Conservation (phyloP, 2,888 invertebrate genomes). For the Holacanthella duospinosa region DNA sequence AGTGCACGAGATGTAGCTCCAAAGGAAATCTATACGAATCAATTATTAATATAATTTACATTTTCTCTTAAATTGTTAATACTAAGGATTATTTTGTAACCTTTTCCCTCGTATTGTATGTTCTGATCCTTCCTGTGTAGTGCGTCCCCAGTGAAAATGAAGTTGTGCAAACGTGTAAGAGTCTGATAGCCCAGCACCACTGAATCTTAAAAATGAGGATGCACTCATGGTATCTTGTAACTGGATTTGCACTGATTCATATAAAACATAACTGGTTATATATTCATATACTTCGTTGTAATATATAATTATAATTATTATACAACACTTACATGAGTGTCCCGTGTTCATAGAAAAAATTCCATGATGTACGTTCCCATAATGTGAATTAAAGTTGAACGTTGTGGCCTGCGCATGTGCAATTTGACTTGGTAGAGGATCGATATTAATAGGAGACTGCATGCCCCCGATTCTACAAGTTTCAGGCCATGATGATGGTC, state of each 20-base stretch:
- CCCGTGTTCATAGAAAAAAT: constrained; percentile 1
- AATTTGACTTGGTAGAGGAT: too few relatives aligned
- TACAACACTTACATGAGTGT: neutral
- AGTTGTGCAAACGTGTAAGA: constrained; percentile 57
- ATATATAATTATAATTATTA: neutral
- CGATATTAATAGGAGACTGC: neutral
- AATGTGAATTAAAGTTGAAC: neutral
- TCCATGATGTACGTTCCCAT: neutral
- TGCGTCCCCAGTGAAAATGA: constrained; percentile 61
- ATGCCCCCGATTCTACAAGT: neutral
- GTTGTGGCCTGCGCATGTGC: too few relatives aligned
- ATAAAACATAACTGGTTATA: neutral
- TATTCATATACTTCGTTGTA: neutral
- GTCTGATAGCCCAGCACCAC: constrained; percentile 52
- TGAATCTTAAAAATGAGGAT: constrained; percentile 45
- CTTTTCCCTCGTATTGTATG: constrained; percentile 55
- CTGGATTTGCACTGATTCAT: neutral
- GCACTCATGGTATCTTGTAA: neutral
- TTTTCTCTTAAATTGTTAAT: too few relatives aligned
- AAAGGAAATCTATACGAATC: constrained; percentile 52
- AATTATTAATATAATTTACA: constrained; percentile 37
- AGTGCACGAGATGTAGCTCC: constrained; percentile 70
- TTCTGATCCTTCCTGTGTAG: constrained; percentile 50
- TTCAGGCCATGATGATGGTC: neutral
- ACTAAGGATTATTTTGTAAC: too few relatives aligned